A percentile compares a stretch with the other conserved stretches of the same genome.
phyloP scores from a whole-genome alignment of 2,113 vertebrate species.

The Mobula hypostoma region DNA sequence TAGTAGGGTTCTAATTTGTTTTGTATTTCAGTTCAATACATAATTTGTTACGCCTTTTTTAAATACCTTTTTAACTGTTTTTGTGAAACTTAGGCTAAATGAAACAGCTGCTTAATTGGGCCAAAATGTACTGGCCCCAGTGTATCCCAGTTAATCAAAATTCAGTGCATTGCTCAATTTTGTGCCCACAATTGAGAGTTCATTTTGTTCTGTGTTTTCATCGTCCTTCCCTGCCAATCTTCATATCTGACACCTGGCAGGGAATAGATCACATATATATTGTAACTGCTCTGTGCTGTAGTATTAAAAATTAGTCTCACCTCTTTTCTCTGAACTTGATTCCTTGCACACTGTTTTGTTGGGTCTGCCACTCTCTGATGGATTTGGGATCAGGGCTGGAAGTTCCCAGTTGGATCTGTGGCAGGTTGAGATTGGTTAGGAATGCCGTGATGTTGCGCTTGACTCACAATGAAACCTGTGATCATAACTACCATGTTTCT shows the following conservation, averaged over 20 bases:
- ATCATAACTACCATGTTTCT: slow-evolving; percentile 5
- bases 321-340: not conserved
- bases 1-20: too few species aligned
- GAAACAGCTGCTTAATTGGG: too few species aligned
- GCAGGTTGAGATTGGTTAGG: not conserved
- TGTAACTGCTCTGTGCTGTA: not conserved
- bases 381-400: not conserved
- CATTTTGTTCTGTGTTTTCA: not conserved
- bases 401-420: not conserved
- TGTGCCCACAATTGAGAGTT: too few species aligned
- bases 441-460: not conserved
- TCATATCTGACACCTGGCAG: not conserved
- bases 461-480: slow-evolving; percentile 16
- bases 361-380: not conserved
- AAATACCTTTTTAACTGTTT: too few species aligned
- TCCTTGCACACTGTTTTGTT: not conserved
- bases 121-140: too few species aligned
- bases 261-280: not conserved
- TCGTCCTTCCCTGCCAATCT: not conserved
- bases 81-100: too few species aligned
- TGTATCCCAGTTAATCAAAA: too few species aligned
- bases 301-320: not conserved
- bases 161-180: too few species aligned
- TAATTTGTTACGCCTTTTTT: too few species aligned
- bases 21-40: too few species aligned